Conservation (phyloP, 2,888 invertebrate species). For the Stenichneumon culpator region DNA sequence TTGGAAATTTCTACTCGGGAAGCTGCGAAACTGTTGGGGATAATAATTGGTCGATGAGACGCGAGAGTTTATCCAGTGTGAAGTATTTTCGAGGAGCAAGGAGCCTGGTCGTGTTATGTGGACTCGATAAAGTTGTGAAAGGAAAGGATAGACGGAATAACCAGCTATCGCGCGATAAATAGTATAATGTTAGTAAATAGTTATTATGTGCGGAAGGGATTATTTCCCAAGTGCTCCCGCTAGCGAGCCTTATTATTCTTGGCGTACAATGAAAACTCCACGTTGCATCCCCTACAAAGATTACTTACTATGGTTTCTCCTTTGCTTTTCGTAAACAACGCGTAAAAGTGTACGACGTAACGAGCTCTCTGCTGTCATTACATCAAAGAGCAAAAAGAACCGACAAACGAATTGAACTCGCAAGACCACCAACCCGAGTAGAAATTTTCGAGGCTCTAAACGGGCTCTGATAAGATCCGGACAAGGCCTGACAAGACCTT, state of each 20-base stretch:
- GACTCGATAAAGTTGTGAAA: neutral
- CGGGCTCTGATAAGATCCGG: no score
- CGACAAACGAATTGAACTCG: constrained; percentile 19
- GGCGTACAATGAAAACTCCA: constrained; percentile 4
- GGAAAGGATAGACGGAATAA: no score
- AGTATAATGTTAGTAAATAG: no score
- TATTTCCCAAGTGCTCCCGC: neutral
- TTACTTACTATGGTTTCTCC: constrained; percentile 12
- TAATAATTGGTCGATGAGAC: constrained; percentile 40
- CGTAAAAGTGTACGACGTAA: constrained; percentile 3
- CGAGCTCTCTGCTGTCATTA: no score
- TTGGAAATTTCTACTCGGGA: no score
- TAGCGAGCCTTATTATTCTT: neutral
- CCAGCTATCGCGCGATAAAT: no score
- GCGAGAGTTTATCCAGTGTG: constrained; percentile 60
- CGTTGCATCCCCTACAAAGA: constrained; percentile 15
- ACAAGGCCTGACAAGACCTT: no score
- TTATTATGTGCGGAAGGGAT: neutral
- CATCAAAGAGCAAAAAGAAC: constrained; percentile 17
- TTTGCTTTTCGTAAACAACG: constrained; percentile 10
- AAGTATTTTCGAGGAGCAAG: constrained; percentile 43
- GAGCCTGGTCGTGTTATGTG: constrained; percentile 7
- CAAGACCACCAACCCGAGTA: constrained; percentile 12
- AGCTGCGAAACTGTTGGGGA: no score
- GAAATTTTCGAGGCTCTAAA: no score